A percentile compares a stretch with the other conserved stretches of the same genome.
Evolutionary conservation across 2,797 vertebrate species (phyloP).

Genomic region (Trichosurus vulpecula): DNA sequence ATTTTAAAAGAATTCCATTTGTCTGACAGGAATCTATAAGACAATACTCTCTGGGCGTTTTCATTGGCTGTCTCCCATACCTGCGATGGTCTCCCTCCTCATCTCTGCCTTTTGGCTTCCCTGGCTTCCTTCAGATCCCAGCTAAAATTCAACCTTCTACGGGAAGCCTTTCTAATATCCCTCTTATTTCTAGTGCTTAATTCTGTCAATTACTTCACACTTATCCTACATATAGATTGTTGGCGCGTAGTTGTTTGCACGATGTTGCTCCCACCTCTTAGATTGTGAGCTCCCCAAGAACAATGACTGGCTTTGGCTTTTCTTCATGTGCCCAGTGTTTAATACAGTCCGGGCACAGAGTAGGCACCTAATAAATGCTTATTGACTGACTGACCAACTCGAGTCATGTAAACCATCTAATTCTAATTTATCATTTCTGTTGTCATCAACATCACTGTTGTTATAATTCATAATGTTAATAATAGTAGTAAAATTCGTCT

Average conservation of each 20-base stretch:
- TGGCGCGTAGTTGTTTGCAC: neutral
- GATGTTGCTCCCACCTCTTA: neutral
- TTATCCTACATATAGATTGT: neutral
- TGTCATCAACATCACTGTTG: neutral
- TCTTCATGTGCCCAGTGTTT: neutral
- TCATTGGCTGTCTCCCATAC: neutral
- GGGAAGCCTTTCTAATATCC: neutral
- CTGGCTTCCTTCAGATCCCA: neutral
- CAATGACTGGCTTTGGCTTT: neutral
- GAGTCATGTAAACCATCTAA: neutral
- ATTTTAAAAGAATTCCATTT: neutral
- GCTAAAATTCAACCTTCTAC: neutral
- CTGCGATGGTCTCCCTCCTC: neutral
- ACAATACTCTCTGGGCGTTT: neutral
- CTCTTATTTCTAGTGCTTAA: neutral
- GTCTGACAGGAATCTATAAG: neutral
- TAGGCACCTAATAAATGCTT: neutral
- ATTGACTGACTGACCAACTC: neutral
- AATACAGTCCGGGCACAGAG: neutral
- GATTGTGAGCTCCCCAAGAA: neutral
- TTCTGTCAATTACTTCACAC: neutral
- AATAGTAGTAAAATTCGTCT: neutral
- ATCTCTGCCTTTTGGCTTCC: neutral
- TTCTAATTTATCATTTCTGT: neutral
- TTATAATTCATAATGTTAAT: neutral